phyloP scores from a whole-genome alignment of 1,140 invertebrate species.

The Apis florea region DNA sequence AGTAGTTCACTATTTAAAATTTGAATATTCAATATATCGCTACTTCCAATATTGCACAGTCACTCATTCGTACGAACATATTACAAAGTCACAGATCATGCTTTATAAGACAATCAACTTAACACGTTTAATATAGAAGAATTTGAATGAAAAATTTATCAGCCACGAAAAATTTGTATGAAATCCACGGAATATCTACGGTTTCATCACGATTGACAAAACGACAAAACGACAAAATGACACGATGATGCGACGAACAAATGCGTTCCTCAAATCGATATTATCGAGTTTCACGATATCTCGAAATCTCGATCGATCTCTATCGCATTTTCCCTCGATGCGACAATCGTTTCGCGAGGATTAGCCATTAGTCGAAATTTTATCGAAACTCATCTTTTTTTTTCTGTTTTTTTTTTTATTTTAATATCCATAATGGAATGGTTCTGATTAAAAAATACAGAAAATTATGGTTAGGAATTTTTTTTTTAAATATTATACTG shows the following conservation, averaged over 20 bases:
- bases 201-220: slow-evolving; percentile 9
- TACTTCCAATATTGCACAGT: too few relatives aligned
- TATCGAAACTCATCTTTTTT: too few relatives aligned
- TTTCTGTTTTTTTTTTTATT: too few relatives aligned
- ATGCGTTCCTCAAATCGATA: neutral
- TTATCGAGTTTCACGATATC: neutral
- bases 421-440: too few relatives aligned
- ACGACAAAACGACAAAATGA: neutral
- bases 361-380: too few relatives aligned
- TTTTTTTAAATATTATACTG: too few relatives aligned
- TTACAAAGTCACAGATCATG: neutral
- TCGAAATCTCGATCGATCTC: neutral
- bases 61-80: too few relatives aligned
- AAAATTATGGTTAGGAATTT: too few relatives aligned
- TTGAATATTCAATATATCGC: too few relatives aligned
- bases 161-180: neutral
- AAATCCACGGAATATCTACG: neutral
- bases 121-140: neutral
- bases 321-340: neutral
- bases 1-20: too few relatives aligned
- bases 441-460: too few relatives aligned
- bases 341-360: neutral
- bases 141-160: too few relatives aligned
- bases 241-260: neutral
- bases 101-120: neutral